phyloP scores from a whole-genome alignment of 2,797 vertebrate species.

The Avahi laniger region DNA sequence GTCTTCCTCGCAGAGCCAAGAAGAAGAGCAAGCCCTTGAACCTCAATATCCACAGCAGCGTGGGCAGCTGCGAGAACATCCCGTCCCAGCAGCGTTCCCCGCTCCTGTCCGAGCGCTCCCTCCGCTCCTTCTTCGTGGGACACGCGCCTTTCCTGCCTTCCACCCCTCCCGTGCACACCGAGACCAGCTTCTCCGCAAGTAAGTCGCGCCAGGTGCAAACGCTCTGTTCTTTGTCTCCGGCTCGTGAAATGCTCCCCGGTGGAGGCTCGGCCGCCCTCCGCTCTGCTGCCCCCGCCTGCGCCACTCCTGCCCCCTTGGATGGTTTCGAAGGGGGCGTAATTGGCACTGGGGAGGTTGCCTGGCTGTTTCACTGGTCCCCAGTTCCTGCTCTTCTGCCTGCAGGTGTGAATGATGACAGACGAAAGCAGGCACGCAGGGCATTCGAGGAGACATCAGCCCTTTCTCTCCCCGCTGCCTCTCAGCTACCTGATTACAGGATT shows the following conservation, averaged over 20 bases:
- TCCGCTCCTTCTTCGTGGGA: conserved; percentile 95
- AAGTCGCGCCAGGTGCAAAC: conserved; percentile 78
- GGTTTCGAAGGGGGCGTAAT: neutral
- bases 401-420: neutral
- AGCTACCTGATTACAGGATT: neutral
- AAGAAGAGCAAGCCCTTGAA: conserved; percentile 98
- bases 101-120: conserved; percentile 92
- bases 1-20: conserved; percentile 89
- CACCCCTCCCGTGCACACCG: conserved; percentile 94
- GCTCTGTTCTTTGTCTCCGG: too few species aligned
- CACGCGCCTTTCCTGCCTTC: conserved; percentile 96
- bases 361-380: neutral
- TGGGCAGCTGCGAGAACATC: conserved; percentile 99
- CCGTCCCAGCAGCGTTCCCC: conserved; percentile 97
- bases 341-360: neutral
- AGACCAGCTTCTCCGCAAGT: conserved; percentile 95
- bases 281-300: neutral
- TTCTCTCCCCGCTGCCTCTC: neutral
- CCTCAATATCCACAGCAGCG: conserved; percentile 98
- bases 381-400: neutral
- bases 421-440: neutral
- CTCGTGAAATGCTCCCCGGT: accelerated
- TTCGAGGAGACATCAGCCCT: neutral
- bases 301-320: neutral
- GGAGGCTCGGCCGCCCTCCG: accelerated